Conservation (phyloP, 2,113 vertebrate genomes). For the Xyrauchen texanus region DNA sequence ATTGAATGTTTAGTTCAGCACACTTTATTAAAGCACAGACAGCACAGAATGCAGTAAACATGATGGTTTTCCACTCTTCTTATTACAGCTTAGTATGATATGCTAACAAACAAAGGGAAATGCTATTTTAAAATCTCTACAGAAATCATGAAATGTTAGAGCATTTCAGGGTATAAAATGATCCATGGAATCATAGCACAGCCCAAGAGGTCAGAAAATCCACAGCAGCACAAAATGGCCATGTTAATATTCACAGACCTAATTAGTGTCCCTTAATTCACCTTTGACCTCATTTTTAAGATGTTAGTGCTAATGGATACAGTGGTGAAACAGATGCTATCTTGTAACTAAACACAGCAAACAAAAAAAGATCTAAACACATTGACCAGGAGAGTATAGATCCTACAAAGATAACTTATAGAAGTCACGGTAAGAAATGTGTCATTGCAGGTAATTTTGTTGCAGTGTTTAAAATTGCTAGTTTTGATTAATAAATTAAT, state of each 20-base stretch:
- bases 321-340: neutral
- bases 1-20: too few species aligned
- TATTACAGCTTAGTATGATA: neutral
- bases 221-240: slow-evolving; percentile 39
- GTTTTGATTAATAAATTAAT: too few species aligned
- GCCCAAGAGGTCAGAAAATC: slow-evolving; percentile 12
- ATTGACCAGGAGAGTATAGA: neutral
- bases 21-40: neutral
- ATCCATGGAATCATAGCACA: slow-evolving; percentile 4
- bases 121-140: neutral
- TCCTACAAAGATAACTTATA: neutral
- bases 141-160: neutral
- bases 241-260: slow-evolving; percentile 58
- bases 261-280: slow-evolving; percentile 54
- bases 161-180: neutral
- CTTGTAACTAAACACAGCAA: slow-evolving; percentile 1
- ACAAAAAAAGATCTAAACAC: neutral
- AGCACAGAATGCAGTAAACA: too few species aligned
- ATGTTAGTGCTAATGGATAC: slow-evolving; percentile 58
- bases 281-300: slow-evolving; percentile 60
- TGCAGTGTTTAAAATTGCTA: too few species aligned
- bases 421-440: too few species aligned
- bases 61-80: neutral
- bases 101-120: neutral
- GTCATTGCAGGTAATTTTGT: too few species aligned